phyloP scores from a whole-genome alignment of 92 coral and sea anemone genomes.

The Porites rus region DNA sequence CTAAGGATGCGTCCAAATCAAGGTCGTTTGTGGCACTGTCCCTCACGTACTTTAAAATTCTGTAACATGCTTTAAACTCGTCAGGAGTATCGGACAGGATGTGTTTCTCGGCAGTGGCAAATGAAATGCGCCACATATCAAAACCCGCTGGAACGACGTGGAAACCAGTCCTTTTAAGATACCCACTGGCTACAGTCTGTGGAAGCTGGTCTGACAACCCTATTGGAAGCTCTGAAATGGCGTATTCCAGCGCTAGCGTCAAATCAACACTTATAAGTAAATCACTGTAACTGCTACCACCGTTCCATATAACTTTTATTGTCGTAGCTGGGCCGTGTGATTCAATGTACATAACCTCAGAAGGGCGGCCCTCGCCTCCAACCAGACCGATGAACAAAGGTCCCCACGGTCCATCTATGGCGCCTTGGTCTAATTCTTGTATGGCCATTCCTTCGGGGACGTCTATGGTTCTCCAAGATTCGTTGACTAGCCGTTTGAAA shows the following conservation, averaged over 20 bases:
- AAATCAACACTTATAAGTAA: slow-evolving; percentile 5
- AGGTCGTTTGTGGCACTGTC: not conserved
- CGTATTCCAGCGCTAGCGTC: slow-evolving; percentile 10
- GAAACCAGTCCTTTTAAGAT: slow-evolving; percentile 8
- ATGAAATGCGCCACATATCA: slow-evolving; percentile 29
- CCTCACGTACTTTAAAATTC: not conserved
- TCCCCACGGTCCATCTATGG: no score
- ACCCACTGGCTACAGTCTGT: not conserved
- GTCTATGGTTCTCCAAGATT: no score
- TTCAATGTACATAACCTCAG: slow-evolving; percentile 24
- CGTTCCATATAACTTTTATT: not conserved
- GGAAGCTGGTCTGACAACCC: not conserved
- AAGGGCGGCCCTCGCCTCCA: not conserved
- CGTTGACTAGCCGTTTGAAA: no score
- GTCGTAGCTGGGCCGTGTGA: slow-evolving; percentile 25
- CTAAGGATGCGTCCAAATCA: slow-evolving; percentile 9
- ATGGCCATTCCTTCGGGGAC: no score
- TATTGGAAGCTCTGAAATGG: slow-evolving; percentile 18
- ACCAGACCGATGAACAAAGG: no score
- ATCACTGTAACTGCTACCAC: slow-evolving; percentile 19
- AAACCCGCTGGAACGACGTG: slow-evolving; percentile 30
- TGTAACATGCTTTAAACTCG: slow-evolving; percentile 18
- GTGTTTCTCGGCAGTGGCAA: slow-evolving; percentile 13
- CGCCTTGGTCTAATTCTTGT: no score
- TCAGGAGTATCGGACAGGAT: slow-evolving; percentile 6